Percentiles rank a stretch among this genome's conserved stretches.
These are phyloP conservation scores for Heliothis subflexa DNA, from an alignment of 1,140 invertebrate genomes.

Conservation along the genomic window DNA sequence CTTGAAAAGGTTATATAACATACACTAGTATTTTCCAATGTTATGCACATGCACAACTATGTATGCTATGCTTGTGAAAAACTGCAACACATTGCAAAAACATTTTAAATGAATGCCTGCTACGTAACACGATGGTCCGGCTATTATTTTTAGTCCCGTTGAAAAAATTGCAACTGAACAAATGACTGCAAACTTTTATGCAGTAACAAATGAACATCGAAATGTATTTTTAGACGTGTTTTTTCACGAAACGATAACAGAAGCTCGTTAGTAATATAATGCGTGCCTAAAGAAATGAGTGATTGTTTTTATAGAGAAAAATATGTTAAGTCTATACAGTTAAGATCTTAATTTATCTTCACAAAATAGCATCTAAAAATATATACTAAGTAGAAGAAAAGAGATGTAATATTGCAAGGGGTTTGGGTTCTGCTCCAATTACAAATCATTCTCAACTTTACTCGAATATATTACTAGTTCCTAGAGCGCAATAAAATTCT, in stretches of 20 bases:
- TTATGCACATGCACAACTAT: not conserved
- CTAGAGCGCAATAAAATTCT: no score
- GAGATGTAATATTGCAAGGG: no score
- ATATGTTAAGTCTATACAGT: not conserved
- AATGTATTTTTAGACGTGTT: slow-evolving; percentile 18
- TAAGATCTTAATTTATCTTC: no score
- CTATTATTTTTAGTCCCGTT: slow-evolving; percentile 44
- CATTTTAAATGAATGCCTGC: not conserved
- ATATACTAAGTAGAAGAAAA: no score
- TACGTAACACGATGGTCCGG: not conserved
- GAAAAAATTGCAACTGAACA: slow-evolving; percentile 20
- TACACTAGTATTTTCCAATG: not conserved
- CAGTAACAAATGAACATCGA: slow-evolving; percentile 1
- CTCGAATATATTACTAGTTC: no score
- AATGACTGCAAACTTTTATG: slow-evolving; percentile 1
- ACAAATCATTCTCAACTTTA: no score
- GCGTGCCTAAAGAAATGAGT: no score
- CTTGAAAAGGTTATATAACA: no score
- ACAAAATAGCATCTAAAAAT: no score
- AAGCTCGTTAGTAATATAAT: not conserved
- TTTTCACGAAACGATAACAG: not conserved
- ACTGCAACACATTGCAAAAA: slow-evolving; percentile 11
- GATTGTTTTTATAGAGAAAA: not conserved
- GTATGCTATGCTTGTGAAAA: not conserved
- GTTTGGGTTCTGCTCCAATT: no score